phyloP scores from a whole-genome alignment of 2,888 invertebrate genomes.

The Homarus gammarus region DNA sequence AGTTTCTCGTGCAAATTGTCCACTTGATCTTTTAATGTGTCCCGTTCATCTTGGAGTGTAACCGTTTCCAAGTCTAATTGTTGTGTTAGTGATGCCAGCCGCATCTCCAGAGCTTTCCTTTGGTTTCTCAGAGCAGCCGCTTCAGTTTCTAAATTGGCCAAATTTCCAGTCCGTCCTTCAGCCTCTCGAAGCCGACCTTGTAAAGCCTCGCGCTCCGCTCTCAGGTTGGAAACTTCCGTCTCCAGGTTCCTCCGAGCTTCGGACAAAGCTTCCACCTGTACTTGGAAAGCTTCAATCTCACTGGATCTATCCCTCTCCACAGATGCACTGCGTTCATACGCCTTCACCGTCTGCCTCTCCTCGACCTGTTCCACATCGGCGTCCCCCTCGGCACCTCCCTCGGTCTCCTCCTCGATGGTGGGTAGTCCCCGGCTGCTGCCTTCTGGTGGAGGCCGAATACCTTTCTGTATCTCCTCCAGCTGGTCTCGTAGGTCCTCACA shows the following conservation, averaged over 20 bases:
- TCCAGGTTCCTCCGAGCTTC: conserved; percentile 58
- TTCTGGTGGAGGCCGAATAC: conserved; percentile 68
- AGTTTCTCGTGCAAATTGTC: conserved; percentile 4
- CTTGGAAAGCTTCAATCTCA: conserved; percentile 41
- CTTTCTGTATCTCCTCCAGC: conserved; percentile 65
- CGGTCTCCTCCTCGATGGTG: conserved; percentile 69
- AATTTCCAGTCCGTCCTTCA: conserved; percentile 52
- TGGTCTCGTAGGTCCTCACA: conserved; percentile 70
- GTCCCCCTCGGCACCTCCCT: conserved; percentile 53
- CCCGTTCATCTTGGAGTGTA: conserved; percentile 46
- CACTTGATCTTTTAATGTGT: conserved; percentile 34
- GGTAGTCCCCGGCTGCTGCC: conserved; percentile 62
- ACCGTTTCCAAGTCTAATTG: conserved; percentile 45
- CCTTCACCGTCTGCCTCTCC: neutral
- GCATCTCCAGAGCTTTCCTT: conserved; percentile 35
- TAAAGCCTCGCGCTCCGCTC: conserved; percentile 39
- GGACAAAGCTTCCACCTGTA: conserved; percentile 59
- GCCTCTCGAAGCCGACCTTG: conserved; percentile 35
- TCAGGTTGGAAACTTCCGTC: conserved; percentile 38
- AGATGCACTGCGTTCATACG: neutral
- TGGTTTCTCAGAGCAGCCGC: conserved; percentile 46
- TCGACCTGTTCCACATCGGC: conserved; percentile 26
- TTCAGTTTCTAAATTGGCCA: conserved; percentile 60
- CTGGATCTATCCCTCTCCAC: neutral
- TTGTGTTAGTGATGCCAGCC: conserved; percentile 31